These are phyloP conservation scores for Dendrolimus pini DNA, from an alignment of 2,888 invertebrate genomes.

Conservation along the genomic window DNA sequence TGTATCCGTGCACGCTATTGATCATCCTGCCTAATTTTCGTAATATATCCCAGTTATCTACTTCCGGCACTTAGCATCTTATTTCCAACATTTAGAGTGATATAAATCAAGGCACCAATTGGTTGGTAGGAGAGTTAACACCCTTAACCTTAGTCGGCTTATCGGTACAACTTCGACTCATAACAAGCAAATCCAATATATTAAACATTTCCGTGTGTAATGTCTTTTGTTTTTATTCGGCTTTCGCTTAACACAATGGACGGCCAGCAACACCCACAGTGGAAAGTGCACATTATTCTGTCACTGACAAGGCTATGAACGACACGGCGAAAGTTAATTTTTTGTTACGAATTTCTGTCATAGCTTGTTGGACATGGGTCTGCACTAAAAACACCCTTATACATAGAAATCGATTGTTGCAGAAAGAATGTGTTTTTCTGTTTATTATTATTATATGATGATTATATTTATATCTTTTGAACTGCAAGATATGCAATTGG, in stretches of 20 bases:
- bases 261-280: conserved; percentile 49
- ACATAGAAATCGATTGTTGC: no score
- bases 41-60: no score
- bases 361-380: neutral
- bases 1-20: no score
- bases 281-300: conserved; percentile 51
- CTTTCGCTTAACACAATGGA: conserved; percentile 62
- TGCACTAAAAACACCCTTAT: neutral
- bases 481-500: no score
- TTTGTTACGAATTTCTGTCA: conserved; percentile 36
- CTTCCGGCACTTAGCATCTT: no score
- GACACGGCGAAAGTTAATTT: conserved; percentile 58
- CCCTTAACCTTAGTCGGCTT: neutral
- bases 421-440: no score
- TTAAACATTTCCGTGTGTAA: conserved; percentile 28
- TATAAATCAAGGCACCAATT: no score
- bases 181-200: conserved; percentile 8
- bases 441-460: no score
- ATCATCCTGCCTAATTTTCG: no score
- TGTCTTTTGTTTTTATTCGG: conserved; percentile 54
- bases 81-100: no score
- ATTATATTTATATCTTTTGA: no score
- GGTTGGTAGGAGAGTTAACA: no score
- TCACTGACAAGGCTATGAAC: conserved; percentile 21
- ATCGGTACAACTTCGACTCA: conserved; percentile 8